Conservation (phyloP, 2,113 vertebrate species). For the Cichladusa arquata region DNA sequence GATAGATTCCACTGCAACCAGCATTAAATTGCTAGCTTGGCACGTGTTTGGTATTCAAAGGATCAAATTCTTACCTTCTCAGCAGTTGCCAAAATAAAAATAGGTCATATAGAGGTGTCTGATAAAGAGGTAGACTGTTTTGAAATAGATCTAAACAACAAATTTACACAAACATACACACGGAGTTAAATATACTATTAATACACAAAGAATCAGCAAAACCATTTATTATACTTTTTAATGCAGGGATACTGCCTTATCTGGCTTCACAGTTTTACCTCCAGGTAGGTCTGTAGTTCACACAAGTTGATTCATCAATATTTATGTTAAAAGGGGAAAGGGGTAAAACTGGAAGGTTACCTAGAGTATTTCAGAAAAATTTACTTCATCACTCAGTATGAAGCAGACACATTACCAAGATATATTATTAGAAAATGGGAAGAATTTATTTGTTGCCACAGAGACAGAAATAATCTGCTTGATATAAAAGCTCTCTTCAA, state of each 20-base stretch:
- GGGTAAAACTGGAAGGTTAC: conserved; percentile 52
- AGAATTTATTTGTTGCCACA: conserved; percentile 26
- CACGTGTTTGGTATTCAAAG: neutral
- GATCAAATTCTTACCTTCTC: neutral
- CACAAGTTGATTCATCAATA: conserved; percentile 38
- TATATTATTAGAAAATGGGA: conserved; percentile 39
- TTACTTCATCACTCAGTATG: conserved; percentile 27
- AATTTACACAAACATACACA: neutral
- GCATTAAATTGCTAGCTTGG: neutral
- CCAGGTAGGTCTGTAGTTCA: conserved; percentile 14
- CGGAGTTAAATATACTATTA: neutral
- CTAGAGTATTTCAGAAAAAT: conserved; percentile 52
- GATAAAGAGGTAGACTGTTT: neutral
- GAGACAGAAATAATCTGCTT: neutral
- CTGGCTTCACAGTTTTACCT: neutral
- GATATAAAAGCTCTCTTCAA: neutral
- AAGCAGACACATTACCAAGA: conserved; percentile 29
- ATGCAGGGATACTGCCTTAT: neutral
- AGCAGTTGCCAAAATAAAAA: neutral
- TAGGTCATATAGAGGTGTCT: neutral
- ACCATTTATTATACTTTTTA: neutral
- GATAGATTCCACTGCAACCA: neutral
- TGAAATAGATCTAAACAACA: neutral
- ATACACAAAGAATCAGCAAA: neutral
- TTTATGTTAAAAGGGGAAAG: conserved; percentile 37